A percentile compares a stretch with the other conserved stretches of the same genome.
Evolutionary conservation across 2,113 vertebrate species (phyloP).

Genomic region (Hippocampus comes): DNA sequence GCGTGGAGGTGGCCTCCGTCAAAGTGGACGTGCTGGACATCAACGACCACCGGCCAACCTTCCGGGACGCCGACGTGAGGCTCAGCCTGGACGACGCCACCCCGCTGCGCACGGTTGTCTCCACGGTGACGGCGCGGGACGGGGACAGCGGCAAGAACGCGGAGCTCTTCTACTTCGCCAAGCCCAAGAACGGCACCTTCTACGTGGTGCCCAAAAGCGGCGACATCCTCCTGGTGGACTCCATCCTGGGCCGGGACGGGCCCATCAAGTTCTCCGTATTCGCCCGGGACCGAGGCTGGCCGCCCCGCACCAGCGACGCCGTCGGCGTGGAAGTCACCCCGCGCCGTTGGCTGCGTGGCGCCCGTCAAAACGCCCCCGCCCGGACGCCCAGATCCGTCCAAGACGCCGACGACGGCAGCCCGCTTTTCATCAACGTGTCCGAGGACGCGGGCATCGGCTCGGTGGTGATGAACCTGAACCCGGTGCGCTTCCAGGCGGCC

Average conservation of each 20-base stretch:
- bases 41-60: constrained; percentile 83
- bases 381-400: constrained; percentile 65
- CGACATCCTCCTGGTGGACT: constrained; percentile 80
- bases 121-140: constrained; percentile 76
- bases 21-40: constrained; percentile 82
- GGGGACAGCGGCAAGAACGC: constrained; percentile 81
- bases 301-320: constrained; percentile 74
- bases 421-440: constrained; percentile 74
- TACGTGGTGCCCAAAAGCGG: constrained; percentile 86
- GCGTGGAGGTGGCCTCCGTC: constrained; percentile 71
- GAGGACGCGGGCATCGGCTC: constrained; percentile 79
- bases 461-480: constrained; percentile 74
- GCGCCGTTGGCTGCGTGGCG: constrained; percentile 60
- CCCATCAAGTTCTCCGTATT: constrained; percentile 77
- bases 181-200: constrained; percentile 78
- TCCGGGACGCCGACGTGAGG: constrained; percentile 56
- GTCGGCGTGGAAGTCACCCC: constrained; percentile 75
- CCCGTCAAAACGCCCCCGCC: constrained; percentile 12
- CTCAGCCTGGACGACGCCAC: constrained; percentile 81
- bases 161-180: constrained; percentile 79
- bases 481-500: constrained; percentile 69
- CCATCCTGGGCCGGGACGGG: constrained; percentile 76
- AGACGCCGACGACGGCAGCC: constrained; percentile 59
- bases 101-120: constrained; percentile 73
- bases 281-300: constrained; percentile 81